These are phyloP conservation scores for Drosophila seguyi DNA, from an alignment of 1,140 invertebrate genomes.

Conservation along the genomic window DNA sequence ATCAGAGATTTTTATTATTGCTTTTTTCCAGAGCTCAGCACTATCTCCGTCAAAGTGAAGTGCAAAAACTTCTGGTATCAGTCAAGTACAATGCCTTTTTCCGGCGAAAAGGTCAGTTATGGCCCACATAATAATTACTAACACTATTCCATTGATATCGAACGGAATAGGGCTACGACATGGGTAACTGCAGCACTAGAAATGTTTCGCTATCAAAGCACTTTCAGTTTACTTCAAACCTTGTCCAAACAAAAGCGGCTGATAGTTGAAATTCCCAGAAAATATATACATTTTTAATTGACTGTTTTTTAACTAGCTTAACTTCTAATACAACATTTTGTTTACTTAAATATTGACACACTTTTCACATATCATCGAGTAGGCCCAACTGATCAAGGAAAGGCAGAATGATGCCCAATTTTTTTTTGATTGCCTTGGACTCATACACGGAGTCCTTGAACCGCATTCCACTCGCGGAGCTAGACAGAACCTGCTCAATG, in stretches of 20 bases:
- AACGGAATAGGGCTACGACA: not conserved
- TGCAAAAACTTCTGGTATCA: slow-evolving; percentile 10
- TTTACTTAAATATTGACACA: slow-evolving; percentile 1
- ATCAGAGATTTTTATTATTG: not conserved
- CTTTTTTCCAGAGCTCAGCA: not conserved
- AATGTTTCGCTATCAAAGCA: slow-evolving; percentile 4
- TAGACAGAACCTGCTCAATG: slow-evolving; percentile 38
- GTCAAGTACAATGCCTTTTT: slow-evolving; percentile 1
- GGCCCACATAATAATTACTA: not conserved
- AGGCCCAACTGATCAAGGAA: slow-evolving; percentile 70
- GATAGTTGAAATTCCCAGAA: slow-evolving; percentile 1
- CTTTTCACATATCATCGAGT: slow-evolving; percentile 63
- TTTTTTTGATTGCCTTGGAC: slow-evolving; percentile 34
- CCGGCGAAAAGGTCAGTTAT: slow-evolving; percentile 28
- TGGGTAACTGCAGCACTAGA: not conserved
- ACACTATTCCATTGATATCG: not conserved
- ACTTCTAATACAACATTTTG: not conserved
- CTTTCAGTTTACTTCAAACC: not conserved
- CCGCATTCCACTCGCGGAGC: slow-evolving; percentile 28
- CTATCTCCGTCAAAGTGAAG: slow-evolving; percentile 2
- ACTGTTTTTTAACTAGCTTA: not conserved
- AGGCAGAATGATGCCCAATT: slow-evolving; percentile 40
- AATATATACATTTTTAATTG: not conserved
- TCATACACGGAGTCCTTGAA: slow-evolving; percentile 51
- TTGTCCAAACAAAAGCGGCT: not conserved